Evolutionary conservation across 2,797 vertebrate genomes (phyloP), one percentile per base, ranked within the genome.

Genomic region (Rousettus madagascariensis): DNA sequence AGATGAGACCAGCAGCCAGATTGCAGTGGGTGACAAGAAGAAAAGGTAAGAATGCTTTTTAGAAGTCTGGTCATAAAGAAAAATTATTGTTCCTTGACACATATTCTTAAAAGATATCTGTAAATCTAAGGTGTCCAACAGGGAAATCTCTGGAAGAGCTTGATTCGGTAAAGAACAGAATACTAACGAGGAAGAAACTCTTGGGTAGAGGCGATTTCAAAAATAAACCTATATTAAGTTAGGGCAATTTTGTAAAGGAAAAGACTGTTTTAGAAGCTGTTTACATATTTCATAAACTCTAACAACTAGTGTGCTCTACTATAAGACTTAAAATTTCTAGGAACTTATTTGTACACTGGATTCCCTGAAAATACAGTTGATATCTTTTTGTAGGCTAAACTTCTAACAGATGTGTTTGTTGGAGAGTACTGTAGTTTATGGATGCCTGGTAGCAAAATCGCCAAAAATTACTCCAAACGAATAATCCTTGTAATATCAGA

Each of bases 351-450:
- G 24, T 90, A 55, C 69, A 83, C 79, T 94, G 82, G 41, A 74
- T 94, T 96, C 36, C 49, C 63, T 94, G 12, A 55, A 77, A 95
- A 86, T 71, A 74, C 17, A 80, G 61, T 63, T 86, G n/a, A 86
- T 87, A 26, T 80, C 65, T 84, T 90, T 78, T 86, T 82, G 26
- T 63, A 95, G 53, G 28, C 22, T 94, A 69, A 93, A 80, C n/a
- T 90, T 96, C 59, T 89, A 94, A 69, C 61, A 63, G 72, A 93
- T 86, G 8, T 78, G n/a, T 89, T 97, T 95, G 46, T 92, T 82
- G 77, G 49, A 80, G 49, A 17, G 15, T 83, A 33, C 46, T 91
- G 1, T 96, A 86, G 68, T 95, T 95, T 95, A 88, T 86, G 53
- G 55, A 83, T 2, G 24, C 30, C 61, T 85, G 46, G 36, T 57